Base-by-base conservation (phyloP, 1,140 invertebrate species). In the Hylaeus volcanicus region DNA sequence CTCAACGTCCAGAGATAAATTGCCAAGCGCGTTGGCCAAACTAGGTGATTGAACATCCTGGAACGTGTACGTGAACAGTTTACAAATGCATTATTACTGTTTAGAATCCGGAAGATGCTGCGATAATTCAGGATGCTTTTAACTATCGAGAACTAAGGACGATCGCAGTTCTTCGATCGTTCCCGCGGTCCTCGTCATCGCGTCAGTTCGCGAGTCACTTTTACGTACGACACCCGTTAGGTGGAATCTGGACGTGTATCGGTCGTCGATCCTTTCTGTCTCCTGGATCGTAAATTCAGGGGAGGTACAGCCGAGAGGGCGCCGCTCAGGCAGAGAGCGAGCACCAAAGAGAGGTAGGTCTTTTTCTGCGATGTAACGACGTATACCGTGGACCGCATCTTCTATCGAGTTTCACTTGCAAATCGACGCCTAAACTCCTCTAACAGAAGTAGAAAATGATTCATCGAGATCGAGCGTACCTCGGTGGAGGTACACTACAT, bases 351-450 rank as follows among this genome's bases (percentile, higher is more conserved):
- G 79, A 61, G 82, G 64, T 45, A 14, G 26, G 43, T 41, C 56
- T 79, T 70, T 70, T 79, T 84, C 60, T 58, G 39, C 53, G 41
- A 74, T 66, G 63, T 74, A 81, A 74, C 82, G 74, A 79, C 77
- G 76, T 84, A 56, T 68, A 82, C 75, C 73, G 83, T 83, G 39
- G 43, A 41, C 51, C 84, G 74, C 51, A 61, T 66, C 70, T 65
- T 87, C 84, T 73, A 79, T 85, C 85, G 83, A 85, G 89, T 90
- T 91, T 91, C 90, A 88, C 88, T 91, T 92, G 90, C 90, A 92
- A 92, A 92, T 91, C 88, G 84, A 91, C 86, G 88, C 85, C 91
- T 92, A 92, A 92, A 91, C 87, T 91, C 82, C 43, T 3, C 43
- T 5, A 5, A 3, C 43, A 3, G 43, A 45, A 45, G 5, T 2